Conservation (phyloP, 2,113 vertebrate species). For the Raja brachyura region DNA sequence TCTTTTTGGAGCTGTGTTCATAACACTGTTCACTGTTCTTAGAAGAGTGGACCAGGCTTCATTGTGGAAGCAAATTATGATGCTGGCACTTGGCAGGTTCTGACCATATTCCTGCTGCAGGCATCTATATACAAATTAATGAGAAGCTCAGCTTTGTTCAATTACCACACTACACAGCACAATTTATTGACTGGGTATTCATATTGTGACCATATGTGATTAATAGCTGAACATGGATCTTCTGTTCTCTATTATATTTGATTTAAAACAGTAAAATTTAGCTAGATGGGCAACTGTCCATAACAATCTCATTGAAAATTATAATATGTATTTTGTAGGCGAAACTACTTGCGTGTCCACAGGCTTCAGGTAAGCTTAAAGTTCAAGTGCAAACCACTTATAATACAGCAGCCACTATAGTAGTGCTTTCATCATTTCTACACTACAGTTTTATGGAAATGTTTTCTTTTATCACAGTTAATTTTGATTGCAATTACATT, state of each 20-base stretch:
- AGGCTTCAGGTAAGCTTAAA: not conserved
- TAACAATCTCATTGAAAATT: not conserved
- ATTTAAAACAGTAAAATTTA: not conserved
- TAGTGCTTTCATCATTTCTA: too few species aligned
- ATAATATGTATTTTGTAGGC: not conserved
- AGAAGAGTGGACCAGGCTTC: constrained; percentile 77
- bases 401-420: not conserved
- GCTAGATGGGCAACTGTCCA: not conserved
- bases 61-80: constrained; percentile 76
- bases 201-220: not conserved
- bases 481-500: too few species aligned
- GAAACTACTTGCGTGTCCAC: not conserved
- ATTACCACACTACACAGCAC: not conserved
- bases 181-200: not conserved
- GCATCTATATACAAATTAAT: constrained; percentile 59
- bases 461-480: not conserved
- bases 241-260: not conserved
- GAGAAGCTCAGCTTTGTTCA: not conserved
- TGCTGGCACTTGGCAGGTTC: constrained; percentile 65
- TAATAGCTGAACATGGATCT: not conserved
- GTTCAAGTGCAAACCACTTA: not conserved
- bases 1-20: constrained; percentile 61
- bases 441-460: not conserved
- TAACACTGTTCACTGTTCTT: constrained; percentile 74
- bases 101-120: constrained; percentile 56